These are phyloP conservation scores for Samia ricini DNA, from an alignment of 1,140 invertebrate genomes.

Conservation along the genomic window DNA sequence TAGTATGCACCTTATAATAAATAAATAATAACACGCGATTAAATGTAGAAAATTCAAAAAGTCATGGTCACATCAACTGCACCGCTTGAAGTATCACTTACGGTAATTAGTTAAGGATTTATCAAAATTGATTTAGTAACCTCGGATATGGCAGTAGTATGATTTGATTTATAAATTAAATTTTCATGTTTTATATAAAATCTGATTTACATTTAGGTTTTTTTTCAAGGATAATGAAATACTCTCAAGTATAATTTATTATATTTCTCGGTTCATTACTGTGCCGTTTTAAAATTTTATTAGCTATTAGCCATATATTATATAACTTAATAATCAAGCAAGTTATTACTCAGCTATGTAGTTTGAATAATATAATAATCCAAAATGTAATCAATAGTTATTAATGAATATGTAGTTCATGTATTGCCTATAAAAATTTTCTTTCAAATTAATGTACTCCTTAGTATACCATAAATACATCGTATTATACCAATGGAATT, in stretches of 20 bases:
- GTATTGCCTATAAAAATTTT: not conserved
- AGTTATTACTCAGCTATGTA: not conserved
- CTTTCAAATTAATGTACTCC: not conserved
- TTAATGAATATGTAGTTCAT: not conserved
- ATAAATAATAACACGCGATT: not conserved
- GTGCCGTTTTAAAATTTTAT: not conserved
- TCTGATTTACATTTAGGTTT: not conserved
- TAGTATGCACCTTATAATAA: not conserved
- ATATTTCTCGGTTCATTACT: not conserved
- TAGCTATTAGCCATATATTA: not conserved
- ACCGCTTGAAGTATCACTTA: not conserved
- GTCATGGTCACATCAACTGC: not conserved
- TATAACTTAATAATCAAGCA: not conserved
- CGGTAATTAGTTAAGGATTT: not conserved
- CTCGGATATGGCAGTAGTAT: not conserved
- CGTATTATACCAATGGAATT: conserved; percentile 1
- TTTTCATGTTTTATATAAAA: not conserved
- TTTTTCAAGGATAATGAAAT: not conserved
- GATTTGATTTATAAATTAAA: not conserved
- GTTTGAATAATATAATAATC: not conserved
- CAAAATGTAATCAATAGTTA: not conserved
- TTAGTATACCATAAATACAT: not conserved
- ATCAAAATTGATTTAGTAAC: not conserved
- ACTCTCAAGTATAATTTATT: not conserved
- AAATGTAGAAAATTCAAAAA: not conserved